Percentiles rank a stretch among this genome's conserved stretches.
These are phyloP conservation scores for Beris chalybata DNA, from an alignment of 2,888 invertebrate species.

Conservation along the genomic window DNA sequence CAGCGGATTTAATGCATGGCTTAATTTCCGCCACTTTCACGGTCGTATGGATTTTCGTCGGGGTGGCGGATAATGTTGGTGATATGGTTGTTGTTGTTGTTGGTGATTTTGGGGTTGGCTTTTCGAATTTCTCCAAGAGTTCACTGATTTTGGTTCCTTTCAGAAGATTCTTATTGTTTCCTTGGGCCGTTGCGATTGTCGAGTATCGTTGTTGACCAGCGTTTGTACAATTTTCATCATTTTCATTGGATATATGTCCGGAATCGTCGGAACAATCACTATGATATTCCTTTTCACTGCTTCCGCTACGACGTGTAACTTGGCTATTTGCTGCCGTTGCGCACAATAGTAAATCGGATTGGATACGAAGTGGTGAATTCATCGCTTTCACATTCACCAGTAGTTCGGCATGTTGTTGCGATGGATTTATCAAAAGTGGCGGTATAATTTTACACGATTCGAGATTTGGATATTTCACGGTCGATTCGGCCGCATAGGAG, in stretches of 20 bases:
- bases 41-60: constrained; percentile 37
- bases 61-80: background rate
- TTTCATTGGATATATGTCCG: constrained; percentile 78
- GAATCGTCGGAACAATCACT: constrained; percentile 80
- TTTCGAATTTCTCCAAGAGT: constrained; percentile 51
- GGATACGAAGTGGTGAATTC: constrained; percentile 30
- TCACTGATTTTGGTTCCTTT: constrained; percentile 47
- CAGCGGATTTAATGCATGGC: constrained; percentile 45
- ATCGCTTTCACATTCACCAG: constrained; percentile 49
- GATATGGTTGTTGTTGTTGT: constrained; percentile 7
- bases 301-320: constrained; percentile 15
- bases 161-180: background rate
- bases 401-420: constrained; percentile 51
- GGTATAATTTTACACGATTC: constrained; percentile 54
- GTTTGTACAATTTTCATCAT: constrained; percentile 52
- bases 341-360: constrained; percentile 36
- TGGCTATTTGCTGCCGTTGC: constrained; percentile 25
- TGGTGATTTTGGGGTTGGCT: constrained; percentile 35
- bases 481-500: constrained; percentile 51
- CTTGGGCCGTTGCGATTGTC: background rate
- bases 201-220: background rate
- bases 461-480: constrained; percentile 47
- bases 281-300: constrained; percentile 59
- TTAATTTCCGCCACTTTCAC: constrained; percentile 50
- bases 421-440: constrained; percentile 50